A percentile compares a stretch with the other conserved stretches of the same genome.
Conservation (phyloP, 2,113 vertebrate species). For the Alces alces region DNA sequence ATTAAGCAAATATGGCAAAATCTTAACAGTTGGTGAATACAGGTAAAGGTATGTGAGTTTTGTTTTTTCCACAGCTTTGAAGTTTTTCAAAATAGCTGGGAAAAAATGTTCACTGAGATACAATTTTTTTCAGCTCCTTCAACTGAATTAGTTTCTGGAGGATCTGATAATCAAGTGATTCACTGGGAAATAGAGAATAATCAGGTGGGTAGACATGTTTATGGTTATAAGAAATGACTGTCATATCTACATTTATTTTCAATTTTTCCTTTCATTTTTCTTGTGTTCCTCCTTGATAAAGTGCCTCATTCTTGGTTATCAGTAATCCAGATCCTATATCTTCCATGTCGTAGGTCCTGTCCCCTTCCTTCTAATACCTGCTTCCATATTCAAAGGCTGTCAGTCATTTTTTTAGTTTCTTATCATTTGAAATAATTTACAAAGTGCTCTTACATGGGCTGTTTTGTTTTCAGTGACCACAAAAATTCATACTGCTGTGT, state of each 20-base stretch:
- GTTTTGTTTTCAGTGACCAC: background rate
- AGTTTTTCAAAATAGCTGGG: background rate
- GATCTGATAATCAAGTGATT: slow-evolving; percentile 90
- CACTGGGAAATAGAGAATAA: slow-evolving; percentile 88
- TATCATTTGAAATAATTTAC: slow-evolving; percentile 24
- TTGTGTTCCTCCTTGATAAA: background rate
- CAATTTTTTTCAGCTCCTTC: slow-evolving; percentile 82
- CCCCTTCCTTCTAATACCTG: background rate
- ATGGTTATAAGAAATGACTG: background rate
- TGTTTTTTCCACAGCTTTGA: background rate
- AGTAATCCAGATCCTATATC: background rate
- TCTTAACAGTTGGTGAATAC: background rate
- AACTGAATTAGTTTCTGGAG: slow-evolving; percentile 91
- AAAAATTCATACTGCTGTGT: background rate
- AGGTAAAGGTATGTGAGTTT: background rate
- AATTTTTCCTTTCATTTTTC: background rate
- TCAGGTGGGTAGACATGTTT: slow-evolving; percentile 79
- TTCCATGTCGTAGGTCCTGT: background rate
- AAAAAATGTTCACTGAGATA: slow-evolving; percentile 18
- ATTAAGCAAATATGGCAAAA: background rate
- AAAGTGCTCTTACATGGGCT: background rate
- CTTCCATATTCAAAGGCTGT: background rate
- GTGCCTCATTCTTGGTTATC: background rate
- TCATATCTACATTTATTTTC: background rate
- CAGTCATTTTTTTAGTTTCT: background rate